Conservation (phyloP, 2,113 vertebrate genomes). For the Corythaixoides concolor region DNA sequence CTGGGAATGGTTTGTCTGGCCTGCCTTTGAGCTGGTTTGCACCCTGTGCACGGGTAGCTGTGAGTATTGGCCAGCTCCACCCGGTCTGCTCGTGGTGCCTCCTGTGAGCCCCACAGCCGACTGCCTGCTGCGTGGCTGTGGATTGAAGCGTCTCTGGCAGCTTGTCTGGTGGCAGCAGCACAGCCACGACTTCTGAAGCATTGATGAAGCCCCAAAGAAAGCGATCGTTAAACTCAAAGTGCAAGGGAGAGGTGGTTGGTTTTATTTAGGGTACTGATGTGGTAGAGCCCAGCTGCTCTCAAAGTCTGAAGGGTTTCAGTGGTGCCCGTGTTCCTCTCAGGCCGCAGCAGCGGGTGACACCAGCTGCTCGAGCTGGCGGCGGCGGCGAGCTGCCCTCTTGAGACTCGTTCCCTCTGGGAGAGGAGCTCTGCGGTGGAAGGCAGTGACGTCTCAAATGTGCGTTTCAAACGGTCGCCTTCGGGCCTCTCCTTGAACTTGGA, state of each 20-base stretch:
- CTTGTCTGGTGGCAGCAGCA: rapidly evolving
- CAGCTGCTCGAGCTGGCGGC: background rate
- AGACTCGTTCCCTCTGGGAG: background rate
- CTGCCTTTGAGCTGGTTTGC: background rate
- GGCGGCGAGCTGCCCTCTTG: background rate
- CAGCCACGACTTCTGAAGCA: background rate
- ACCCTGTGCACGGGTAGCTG: background rate
- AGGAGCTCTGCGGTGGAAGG: background rate
- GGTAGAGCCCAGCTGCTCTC: background rate
- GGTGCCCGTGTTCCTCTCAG: background rate
- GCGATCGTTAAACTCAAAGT: background rate
- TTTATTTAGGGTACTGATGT: background rate
- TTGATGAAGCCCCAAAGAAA: background rate
- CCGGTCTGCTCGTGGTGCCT: background rate
- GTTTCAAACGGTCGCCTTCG: background rate
- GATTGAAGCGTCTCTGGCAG: background rate
- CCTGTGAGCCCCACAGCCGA: background rate
- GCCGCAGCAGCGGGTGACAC: background rate
- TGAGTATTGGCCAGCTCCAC: background rate
- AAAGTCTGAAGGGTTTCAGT: background rate
- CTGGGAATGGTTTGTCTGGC: background rate
- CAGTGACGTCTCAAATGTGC: background rate
- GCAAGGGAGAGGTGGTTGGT: background rate
- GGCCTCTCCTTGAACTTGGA: background rate
- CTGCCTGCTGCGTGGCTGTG: rapidly evolving